These are phyloP conservation scores for Sebastes kiyomatsui DNA, from an alignment of 2,797 vertebrate species.

Conservation along the genomic window DNA sequence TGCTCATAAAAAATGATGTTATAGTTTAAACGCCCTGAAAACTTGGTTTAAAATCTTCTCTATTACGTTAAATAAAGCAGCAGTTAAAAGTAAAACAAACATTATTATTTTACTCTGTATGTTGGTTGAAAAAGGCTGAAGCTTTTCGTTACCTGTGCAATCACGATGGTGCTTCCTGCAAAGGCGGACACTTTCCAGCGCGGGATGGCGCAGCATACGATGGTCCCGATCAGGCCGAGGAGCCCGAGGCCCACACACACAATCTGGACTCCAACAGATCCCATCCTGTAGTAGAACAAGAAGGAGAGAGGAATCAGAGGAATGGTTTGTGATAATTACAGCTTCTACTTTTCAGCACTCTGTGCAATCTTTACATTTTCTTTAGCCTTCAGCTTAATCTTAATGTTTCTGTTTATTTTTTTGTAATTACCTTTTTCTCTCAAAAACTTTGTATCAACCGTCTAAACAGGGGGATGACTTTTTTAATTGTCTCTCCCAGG, in stretches of 20 bases:
- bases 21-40: neutral
- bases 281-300: constrained; percentile 74
- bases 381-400: neutral
- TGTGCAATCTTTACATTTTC: neutral
- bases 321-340: neutral
- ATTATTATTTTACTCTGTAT: neutral
- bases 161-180: constrained; percentile 78
- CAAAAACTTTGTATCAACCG: neutral
- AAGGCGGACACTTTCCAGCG: constrained; percentile 82
- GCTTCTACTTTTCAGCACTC: neutral
- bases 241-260: constrained; percentile 75
- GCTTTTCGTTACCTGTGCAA: constrained; percentile 72
- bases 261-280: constrained; percentile 75
- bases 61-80: too few species aligned
- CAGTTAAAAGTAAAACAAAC: too few species aligned
- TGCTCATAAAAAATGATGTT: neutral
- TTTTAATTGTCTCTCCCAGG: neutral
- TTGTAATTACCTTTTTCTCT: neutral
- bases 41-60: neutral
- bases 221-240: constrained; percentile 76
- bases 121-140: neutral
- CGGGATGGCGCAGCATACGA: constrained; percentile 78
- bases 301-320: neutral
- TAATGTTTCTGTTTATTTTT: neutral
- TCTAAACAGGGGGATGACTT: too few species aligned